Evolutionary conservation across 2,888 invertebrate species (phyloP), one percentile per base, ranked within the genome.

Genomic region (Lymantria monacha): DNA sequence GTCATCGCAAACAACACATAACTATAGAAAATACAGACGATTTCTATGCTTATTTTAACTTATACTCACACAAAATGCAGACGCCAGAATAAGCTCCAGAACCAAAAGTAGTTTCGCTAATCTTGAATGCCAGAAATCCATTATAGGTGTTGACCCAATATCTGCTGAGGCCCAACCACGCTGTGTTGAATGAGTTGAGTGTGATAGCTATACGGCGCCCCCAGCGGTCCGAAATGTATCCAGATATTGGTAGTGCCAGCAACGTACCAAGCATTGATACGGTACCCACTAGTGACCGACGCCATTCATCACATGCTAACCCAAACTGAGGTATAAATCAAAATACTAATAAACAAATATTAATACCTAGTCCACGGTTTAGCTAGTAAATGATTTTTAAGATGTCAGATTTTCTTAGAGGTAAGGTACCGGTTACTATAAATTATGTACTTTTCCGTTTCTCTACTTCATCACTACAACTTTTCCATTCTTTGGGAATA

Each of bases 191-290:
- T 58, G 93, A 92, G 56, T 93, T 93, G 62, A 92, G 70, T 37
- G 93, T 83, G 53, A 95, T 85, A 1, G 93, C 88, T 2, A 91
- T 82, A 57, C 93, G 92, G 44, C 95, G 88, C 2, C 95, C 95
- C 85, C 92, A 96, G 91, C 92, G 93, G 84, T 96, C 96, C 0
- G 96, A 95, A 40, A 95, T 75, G 64, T 92, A 92, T 41, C 96
- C 96, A 0, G 94, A 93, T 59, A 95, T 83, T 11, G 95, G 94
- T 57, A 95, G 86, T 2, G 94, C 94, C 44, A 93, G 76, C 66
- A 95, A 92, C 53, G 94, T 93, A 22, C 95, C 95, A 36, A 94
- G 64, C 44, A 94, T 95, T 53, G 95, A 94, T 46, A 95, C 91
- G 9, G 96, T 95, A 0, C 96, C 96, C 44, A 96, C 94, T 63